A percentile compares a stretch with the other conserved stretches of the same genome.
Conservation (phyloP, 2,888 invertebrate genomes). For the Phorcus lineatus region DNA sequence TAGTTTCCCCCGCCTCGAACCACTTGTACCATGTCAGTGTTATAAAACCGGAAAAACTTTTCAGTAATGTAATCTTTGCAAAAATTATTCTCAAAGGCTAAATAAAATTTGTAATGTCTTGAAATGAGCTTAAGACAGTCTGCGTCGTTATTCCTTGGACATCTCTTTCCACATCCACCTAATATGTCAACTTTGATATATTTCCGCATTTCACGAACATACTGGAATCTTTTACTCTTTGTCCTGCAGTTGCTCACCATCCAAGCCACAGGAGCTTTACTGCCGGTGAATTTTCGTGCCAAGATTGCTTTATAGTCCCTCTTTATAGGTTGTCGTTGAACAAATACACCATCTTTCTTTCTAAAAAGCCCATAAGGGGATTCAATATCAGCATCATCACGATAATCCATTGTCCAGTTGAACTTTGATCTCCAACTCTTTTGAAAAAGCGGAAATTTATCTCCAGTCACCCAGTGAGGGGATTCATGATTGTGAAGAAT, state of each 20-base stretch:
- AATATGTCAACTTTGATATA: background rate
- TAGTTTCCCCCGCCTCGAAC: background rate
- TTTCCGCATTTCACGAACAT: background rate
- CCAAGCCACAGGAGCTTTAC: background rate
- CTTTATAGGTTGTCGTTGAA: background rate
- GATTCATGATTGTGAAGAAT: background rate
- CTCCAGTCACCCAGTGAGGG: background rate
- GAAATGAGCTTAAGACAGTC: background rate
- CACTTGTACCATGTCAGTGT: background rate
- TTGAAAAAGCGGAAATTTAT: background rate
- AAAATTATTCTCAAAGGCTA: constrained; percentile 11
- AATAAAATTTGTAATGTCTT: constrained; percentile 9
- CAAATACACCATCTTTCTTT: background rate
- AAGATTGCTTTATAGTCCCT: background rate
- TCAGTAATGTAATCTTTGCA: constrained; percentile 15
- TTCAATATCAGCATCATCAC: background rate
- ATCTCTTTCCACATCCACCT: background rate
- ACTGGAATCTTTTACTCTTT: background rate
- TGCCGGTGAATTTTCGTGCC: background rate
- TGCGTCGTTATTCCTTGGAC: background rate
- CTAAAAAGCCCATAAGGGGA: background rate
- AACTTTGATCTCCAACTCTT: background rate
- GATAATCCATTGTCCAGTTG: background rate
- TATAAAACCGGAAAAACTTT: constrained; percentile 6
- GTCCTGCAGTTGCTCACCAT: background rate